A percentile compares a stretch with the other conserved stretches of the same genome.
Conservation (phyloP, 1,140 invertebrate species). For the Tetragnatha versicolor region DNA sequence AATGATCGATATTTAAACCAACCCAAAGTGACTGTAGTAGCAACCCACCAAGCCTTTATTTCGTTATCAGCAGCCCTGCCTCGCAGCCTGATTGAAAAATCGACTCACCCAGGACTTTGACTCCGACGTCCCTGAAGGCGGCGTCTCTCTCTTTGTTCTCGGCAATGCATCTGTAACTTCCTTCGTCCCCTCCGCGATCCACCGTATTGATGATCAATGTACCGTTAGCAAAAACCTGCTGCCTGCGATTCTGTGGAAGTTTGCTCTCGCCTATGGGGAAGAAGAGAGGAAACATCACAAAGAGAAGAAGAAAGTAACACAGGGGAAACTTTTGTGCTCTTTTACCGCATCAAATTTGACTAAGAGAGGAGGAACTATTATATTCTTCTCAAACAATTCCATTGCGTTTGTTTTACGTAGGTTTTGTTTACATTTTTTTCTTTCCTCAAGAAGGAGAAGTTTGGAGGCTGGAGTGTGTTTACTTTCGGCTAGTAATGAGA, state of each 20-base stretch:
- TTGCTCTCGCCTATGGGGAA: constrained; percentile 74
- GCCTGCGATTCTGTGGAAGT: constrained; percentile 63
- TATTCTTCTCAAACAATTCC: no score
- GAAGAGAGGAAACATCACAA: constrained; percentile 11
- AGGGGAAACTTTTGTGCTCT: background rate
- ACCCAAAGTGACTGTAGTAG: no score
- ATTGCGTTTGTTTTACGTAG: no score
- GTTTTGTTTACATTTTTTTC: no score
- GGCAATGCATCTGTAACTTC: constrained; percentile 92
- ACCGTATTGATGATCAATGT: constrained; percentile 94
- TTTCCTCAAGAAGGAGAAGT: no score
- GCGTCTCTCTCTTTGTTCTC: constrained; percentile 89
- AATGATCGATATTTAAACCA: no score
- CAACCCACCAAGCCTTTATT: no score
- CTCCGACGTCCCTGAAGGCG: constrained; percentile 83
- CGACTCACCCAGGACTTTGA: constrained; percentile 80
- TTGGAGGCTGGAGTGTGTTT: no score
- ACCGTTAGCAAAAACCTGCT: constrained; percentile 76
- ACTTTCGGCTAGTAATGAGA: no score
- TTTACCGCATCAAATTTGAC: constrained; percentile 29
- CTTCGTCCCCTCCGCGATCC: constrained; percentile 88
- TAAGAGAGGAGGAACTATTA: no score
- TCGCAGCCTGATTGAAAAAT: constrained; percentile 58
- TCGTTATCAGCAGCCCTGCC: no score
- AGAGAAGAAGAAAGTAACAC: constrained; percentile 5